Percentiles rank a stretch among this genome's conserved stretches.
phyloP scores from a whole-genome alignment of 35 echinoderm and acorn worm species.

The Acanthaster planci region DNA sequence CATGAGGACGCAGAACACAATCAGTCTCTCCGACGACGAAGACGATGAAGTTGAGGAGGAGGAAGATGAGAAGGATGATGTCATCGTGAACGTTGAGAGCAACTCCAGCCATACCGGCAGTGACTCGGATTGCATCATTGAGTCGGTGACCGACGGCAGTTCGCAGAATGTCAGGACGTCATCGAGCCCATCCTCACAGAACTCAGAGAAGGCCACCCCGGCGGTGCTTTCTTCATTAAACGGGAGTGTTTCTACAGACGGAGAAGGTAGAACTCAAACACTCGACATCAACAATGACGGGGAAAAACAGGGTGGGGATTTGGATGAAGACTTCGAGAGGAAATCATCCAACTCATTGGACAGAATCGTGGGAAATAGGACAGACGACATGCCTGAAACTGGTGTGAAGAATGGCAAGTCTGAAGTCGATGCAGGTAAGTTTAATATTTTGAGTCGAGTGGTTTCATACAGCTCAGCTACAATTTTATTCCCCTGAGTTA shows the following conservation, averaged over 20 bases:
- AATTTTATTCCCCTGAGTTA: too few species aligned
- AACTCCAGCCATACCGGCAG: constrained; percentile 25
- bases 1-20: not conserved
- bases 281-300: not conserved
- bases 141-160: not conserved
- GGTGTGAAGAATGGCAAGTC: not conserved
- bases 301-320: not conserved
- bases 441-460: too few species aligned
- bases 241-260: not conserved
- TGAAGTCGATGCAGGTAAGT: not conserved
- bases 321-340: not conserved
- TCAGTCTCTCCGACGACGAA: constrained; percentile 2
- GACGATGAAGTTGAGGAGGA: constrained; percentile 43
- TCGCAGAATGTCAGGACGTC: not conserved
- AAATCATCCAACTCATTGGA: not conserved
- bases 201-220: not conserved
- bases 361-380: not conserved
- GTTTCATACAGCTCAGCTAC: too few species aligned
- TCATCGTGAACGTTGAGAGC: constrained; percentile 28
- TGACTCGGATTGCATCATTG: constrained; percentile 34
- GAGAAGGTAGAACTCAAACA: not conserved
- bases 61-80: constrained; percentile 43
- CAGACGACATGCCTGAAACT: not conserved
- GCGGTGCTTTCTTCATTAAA: not conserved
- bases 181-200: not conserved